These are phyloP conservation scores for Danio rerio DNA, from an alignment of 2,113 vertebrate genomes.

Conservation along the genomic window DNA sequence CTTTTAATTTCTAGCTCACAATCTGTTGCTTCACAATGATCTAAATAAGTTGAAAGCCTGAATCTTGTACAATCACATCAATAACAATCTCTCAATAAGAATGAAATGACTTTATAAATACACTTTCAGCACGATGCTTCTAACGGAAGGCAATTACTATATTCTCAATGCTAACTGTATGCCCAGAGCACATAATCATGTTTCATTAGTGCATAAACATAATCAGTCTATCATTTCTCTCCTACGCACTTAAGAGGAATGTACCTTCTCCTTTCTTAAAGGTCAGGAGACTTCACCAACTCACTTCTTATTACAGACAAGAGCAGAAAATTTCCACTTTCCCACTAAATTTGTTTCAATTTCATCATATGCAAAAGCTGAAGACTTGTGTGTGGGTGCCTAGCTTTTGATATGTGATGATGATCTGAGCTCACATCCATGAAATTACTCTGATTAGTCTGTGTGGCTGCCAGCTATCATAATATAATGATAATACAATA, in stretches of 20 bases:
- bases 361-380: slow-evolving; percentile 33
- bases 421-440: neutral
- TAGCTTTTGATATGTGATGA: neutral
- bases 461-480: neutral
- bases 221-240: slow-evolving; percentile 43
- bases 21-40: neutral
- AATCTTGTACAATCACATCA: neutral
- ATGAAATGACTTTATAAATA: neutral
- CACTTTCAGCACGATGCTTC: neutral
- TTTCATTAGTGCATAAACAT: slow-evolving; percentile 17
- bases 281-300: slow-evolving; percentile 46
- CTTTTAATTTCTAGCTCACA: too few relatives aligned
- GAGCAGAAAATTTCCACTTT: slow-evolving; percentile 32
- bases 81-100: neutral
- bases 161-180: slow-evolving; percentile 5
- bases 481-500: neutral
- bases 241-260: slow-evolving; percentile 20
- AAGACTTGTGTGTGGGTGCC: neutral
- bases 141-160: slow-evolving; percentile 3
- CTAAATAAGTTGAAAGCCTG: neutral
- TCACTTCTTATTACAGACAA: slow-evolving; percentile 19
- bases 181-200: slow-evolving; percentile 15
- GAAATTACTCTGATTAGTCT: neutral
- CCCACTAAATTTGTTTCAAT: slow-evolving; percentile 39
- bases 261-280: slow-evolving; percentile 49